These are phyloP conservation scores for Corydoras sp. DNA, from an alignment of 2,113 vertebrate genomes.

Conservation along the genomic window DNA sequence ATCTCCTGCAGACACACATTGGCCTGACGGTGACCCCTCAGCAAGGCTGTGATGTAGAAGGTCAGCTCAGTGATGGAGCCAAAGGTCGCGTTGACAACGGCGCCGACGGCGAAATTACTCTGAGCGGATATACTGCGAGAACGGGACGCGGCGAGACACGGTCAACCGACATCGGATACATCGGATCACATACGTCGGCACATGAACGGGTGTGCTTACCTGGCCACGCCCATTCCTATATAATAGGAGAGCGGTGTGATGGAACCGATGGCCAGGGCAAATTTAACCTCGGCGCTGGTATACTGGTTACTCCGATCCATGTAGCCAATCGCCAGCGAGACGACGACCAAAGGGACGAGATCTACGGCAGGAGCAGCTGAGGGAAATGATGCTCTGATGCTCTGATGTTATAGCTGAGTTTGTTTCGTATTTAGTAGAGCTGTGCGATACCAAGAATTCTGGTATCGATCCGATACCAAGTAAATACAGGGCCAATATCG, in stretches of 20 bases:
- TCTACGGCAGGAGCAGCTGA: conserved; percentile 53
- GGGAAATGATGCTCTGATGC: conserved; percentile 32
- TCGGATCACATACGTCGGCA: not conserved
- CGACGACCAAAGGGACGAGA: conserved; percentile 74
- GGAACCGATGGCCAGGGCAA: conserved; percentile 71
- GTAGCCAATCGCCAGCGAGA: conserved; percentile 76
- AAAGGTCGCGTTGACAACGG: conserved; percentile 81
- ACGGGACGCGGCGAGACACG: not conserved
- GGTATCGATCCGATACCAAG: too few relatives aligned
- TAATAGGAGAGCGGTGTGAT: conserved; percentile 86
- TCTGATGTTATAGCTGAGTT: too few relatives aligned
- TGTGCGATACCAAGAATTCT: too few relatives aligned
- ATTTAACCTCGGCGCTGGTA: conserved; percentile 69
- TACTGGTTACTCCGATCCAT: conserved; percentile 69
- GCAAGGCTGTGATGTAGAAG: conserved; percentile 83
- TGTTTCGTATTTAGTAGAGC: too few relatives aligned
- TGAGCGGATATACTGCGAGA: conserved; percentile 78
- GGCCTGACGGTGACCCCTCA: conserved; percentile 66
- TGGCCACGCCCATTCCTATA: conserved; percentile 87
- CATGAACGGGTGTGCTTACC: conserved; percentile 53
- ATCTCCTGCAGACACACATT: conserved; percentile 78
- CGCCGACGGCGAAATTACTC: conserved; percentile 82
- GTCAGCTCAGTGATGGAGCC: conserved; percentile 84
- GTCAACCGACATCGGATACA: not conserved
- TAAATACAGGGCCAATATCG: too few relatives aligned